phyloP scores from a whole-genome alignment of 2,888 invertebrate genomes.

The Germaria angustata region DNA sequence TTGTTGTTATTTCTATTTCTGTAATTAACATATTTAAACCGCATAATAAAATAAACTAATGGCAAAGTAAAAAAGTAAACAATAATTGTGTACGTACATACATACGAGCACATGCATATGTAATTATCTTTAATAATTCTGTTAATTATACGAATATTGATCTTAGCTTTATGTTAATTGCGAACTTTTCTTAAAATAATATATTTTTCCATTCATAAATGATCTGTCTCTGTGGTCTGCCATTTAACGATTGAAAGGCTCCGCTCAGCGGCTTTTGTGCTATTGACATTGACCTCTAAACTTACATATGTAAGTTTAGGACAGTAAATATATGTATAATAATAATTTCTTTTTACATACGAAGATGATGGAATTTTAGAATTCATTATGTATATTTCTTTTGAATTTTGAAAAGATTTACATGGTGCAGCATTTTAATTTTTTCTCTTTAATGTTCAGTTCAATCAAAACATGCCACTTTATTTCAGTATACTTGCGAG shows the following conservation, averaged over 20 bases:
- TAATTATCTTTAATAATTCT: constrained; percentile 23
- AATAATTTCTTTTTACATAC: too few relatives aligned
- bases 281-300: constrained; percentile 58
- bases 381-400: neutral
- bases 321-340: too few relatives aligned
- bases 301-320: constrained; percentile 1
- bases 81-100: neutral
- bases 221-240: neutral
- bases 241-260: neutral
- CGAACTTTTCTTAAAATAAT: constrained; percentile 44
- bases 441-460: too few relatives aligned
- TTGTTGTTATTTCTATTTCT: neutral
- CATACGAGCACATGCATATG: neutral
- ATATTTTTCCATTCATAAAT: constrained; percentile 8
- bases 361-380: neutral
- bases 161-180: constrained; percentile 57
- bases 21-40: constrained; percentile 44
- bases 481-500: too few relatives aligned
- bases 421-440: too few relatives aligned
- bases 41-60: constrained; percentile 45
- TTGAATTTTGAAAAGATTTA: too few relatives aligned
- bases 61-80: constrained; percentile 9
- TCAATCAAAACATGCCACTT: too few relatives aligned
- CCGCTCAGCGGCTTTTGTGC: constrained; percentile 1
- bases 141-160: constrained; percentile 36